phyloP scores from a whole-genome alignment of 2,888 invertebrate genomes.

The Dasypolia templi region DNA sequence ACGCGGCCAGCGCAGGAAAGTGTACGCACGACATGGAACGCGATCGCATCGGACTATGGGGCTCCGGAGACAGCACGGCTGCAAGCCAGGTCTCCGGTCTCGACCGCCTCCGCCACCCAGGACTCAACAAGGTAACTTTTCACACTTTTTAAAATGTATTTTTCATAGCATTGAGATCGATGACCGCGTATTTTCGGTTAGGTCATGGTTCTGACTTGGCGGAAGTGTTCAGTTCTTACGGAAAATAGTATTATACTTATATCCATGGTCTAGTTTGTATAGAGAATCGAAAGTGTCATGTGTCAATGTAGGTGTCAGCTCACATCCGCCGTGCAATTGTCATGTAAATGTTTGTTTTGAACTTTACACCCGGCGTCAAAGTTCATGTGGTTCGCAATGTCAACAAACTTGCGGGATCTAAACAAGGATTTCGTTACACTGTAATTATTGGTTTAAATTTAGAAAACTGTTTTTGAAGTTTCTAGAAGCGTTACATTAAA shows the following conservation, averaged over 20 bases:
- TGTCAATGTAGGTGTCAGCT: constrained; percentile 35
- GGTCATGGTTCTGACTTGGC: constrained; percentile 79
- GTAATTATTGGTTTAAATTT: constrained; percentile 18
- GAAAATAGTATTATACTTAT: constrained; percentile 44
- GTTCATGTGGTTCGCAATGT: constrained; percentile 74
- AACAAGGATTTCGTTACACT: constrained; percentile 31
- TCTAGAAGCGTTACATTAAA: neutral
- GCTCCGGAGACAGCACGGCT: constrained; percentile 90
- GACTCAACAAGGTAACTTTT: constrained; percentile 92
- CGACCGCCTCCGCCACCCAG: constrained; percentile 92
- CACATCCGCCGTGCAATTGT: constrained; percentile 60
- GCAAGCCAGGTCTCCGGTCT: constrained; percentile 91
- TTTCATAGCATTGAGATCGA: constrained; percentile 47
- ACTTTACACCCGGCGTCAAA: constrained; percentile 74
- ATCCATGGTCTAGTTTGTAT: constrained; percentile 42
- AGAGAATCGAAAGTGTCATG: constrained; percentile 14
- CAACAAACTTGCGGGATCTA: constrained; percentile 74
- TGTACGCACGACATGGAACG: constrained; percentile 88
- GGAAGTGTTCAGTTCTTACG: constrained; percentile 74
- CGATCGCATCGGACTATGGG: constrained; percentile 92
- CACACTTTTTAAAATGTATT: neutral
- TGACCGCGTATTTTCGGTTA: constrained; percentile 73
- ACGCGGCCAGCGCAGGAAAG: constrained; percentile 73
- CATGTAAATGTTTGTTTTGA: constrained; percentile 78
- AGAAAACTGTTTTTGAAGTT: constrained; percentile 1